These are phyloP conservation scores for Pyrgilauda ruficollis DNA, from an alignment of 2,113 vertebrate genomes.

Conservation along the genomic window DNA sequence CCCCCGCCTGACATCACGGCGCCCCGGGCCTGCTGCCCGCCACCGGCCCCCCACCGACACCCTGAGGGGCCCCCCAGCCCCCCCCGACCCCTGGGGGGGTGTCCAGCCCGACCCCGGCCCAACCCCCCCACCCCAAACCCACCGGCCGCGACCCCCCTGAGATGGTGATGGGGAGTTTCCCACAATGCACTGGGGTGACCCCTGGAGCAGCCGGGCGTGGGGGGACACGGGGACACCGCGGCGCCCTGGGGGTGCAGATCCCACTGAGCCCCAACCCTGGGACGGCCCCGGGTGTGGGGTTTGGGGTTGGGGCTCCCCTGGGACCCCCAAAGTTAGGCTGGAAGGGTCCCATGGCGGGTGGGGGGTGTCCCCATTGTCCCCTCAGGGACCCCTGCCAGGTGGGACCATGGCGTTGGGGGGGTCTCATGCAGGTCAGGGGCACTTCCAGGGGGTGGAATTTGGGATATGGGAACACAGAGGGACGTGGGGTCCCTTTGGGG, in stretches of 20 bases:
- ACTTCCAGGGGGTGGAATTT: not conserved
- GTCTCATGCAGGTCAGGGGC: not conserved
- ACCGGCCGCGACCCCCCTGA: not conserved
- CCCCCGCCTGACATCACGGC: conserved; percentile 51
- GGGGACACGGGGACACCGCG: not conserved
- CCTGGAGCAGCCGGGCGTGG: accelerated
- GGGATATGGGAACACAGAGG: accelerated
- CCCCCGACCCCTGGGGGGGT: accelerated
- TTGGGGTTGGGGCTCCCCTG: accelerated
- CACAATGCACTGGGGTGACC: conserved; percentile 1
- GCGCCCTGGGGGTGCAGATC: not conserved
- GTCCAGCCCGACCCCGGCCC: accelerated
- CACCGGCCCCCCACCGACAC: not conserved
- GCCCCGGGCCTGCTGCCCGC: not conserved
- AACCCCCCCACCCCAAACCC: not conserved
- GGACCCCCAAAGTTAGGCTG: not conserved
- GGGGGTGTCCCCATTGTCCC: not conserved
- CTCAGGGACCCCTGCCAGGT: not conserved
- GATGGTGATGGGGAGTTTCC: conserved; percentile 27
- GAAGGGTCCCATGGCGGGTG: not conserved
- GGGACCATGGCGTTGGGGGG: not conserved
- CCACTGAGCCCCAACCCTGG: not conserved
- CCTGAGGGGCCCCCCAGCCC: not conserved
- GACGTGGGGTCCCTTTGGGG: accelerated
- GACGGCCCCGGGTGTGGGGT: not conserved